Conservation (phyloP, 2,113 vertebrate genomes). For the Tichodroma muraria region DNA sequence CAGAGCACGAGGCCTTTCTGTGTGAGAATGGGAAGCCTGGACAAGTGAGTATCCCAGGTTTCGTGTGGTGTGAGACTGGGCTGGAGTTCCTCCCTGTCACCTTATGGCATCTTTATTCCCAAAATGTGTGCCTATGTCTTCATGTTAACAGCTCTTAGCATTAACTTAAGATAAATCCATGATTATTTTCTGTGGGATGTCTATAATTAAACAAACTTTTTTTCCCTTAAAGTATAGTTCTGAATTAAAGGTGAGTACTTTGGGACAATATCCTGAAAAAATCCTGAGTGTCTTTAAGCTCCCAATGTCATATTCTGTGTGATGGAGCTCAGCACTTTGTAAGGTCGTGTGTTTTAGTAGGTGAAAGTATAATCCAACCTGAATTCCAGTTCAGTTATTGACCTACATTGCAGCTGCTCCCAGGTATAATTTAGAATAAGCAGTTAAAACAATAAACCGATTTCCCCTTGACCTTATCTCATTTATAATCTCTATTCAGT, state of each 20-base stretch:
- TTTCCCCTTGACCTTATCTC: not conserved
- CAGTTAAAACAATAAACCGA: not conserved
- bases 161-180: not conserved
- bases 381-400: not conserved
- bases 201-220: not conserved
- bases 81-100: not conserved
- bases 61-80: not conserved
- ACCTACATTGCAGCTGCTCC: not conserved
- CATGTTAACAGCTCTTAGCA: not conserved
- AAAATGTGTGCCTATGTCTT: not conserved
- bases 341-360: not conserved
- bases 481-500: not conserved
- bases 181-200: not conserved
- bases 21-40: conserved; percentile 98
- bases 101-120: not conserved
- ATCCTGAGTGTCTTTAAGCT: not conserved
- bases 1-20: conserved; percentile 90
- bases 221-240: not conserved
- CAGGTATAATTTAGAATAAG: not conserved
- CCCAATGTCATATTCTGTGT: not conserved
- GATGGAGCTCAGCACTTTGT: not conserved
- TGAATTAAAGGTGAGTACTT: not conserved
- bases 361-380: not conserved
- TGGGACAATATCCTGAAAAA: not conserved
- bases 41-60: conserved; percentile 78